Evolutionary conservation across 2,113 vertebrate genomes (phyloP).

Genomic region (Corythaeola cristata): DNA sequence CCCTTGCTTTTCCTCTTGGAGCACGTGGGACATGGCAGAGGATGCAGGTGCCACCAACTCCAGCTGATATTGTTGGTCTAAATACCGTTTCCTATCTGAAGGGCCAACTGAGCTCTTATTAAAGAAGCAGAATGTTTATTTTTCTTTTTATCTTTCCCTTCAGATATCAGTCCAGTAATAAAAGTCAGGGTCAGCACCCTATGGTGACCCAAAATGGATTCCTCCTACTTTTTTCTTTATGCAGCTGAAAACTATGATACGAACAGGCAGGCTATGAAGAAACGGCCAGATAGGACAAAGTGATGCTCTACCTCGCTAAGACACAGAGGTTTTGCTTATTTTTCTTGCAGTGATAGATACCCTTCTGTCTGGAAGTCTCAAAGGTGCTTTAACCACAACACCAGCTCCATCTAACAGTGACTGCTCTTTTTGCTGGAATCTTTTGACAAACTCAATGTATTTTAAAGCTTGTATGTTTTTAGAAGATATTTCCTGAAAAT

Average conservation of each 20-base stretch:
- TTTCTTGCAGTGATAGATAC: background rate
- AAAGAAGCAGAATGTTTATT: background rate
- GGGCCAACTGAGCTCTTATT: background rate
- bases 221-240: background rate
- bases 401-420: background rate
- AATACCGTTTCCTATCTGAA: background rate
- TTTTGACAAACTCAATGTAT: background rate
- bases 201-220: background rate
- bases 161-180: background rate
- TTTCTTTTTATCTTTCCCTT: background rate
- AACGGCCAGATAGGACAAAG: background rate
- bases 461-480: background rate
- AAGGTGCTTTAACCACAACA: background rate
- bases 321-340: background rate
- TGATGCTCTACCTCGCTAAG: background rate
- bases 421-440: background rate
- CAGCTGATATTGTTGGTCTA: background rate
- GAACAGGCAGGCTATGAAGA: background rate
- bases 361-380: background rate
- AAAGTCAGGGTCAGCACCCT: background rate
- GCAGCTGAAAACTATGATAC: background rate
- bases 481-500: constrained; percentile 12
- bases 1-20: background rate
- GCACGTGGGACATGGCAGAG: background rate
- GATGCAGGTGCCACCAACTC: background rate